These are phyloP conservation scores for Cassiopea xamachana DNA, from an alignment of 30 jellyfish, hydroid and myxozoan species.

Conservation along the genomic window DNA sequence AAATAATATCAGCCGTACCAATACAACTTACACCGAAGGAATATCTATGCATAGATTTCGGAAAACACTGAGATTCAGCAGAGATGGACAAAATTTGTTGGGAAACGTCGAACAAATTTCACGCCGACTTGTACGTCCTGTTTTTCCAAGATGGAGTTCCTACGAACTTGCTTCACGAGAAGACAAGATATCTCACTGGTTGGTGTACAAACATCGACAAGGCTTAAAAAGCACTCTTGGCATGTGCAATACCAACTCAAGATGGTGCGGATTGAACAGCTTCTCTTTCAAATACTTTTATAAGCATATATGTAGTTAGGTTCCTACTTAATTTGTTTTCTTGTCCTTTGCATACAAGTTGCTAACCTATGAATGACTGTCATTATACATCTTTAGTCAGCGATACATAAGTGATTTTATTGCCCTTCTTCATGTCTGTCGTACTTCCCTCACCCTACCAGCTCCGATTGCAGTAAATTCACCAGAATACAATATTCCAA, in stretches of 20 bases:
- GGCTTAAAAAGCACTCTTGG: neutral
- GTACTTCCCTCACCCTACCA: neutral
- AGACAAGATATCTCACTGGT: conserved; percentile 23
- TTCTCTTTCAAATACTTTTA: no score
- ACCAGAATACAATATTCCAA: neutral
- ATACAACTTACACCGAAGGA: no score
- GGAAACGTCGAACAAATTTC: neutral
- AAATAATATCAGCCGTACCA: no score
- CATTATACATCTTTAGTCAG: no score
- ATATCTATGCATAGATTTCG: no score
- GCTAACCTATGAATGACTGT: no score
- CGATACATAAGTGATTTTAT: no score
- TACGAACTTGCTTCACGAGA: conserved; percentile 30
- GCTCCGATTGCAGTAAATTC: neutral
- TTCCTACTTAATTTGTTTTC: no score
- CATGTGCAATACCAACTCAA: neutral
- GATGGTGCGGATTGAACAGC: no score
- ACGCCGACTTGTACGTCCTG: conserved; percentile 29
- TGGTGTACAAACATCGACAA: conserved; percentile 1
- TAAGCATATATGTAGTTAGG: no score
- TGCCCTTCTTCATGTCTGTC: neutral
- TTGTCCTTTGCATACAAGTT: no score
- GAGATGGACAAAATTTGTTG: neutral
- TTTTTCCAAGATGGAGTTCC: conserved; percentile 14
- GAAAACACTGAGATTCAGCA: neutral